Conservation (phyloP, 1,140 invertebrate species). For the Propsilocerus akamusi region DNA sequence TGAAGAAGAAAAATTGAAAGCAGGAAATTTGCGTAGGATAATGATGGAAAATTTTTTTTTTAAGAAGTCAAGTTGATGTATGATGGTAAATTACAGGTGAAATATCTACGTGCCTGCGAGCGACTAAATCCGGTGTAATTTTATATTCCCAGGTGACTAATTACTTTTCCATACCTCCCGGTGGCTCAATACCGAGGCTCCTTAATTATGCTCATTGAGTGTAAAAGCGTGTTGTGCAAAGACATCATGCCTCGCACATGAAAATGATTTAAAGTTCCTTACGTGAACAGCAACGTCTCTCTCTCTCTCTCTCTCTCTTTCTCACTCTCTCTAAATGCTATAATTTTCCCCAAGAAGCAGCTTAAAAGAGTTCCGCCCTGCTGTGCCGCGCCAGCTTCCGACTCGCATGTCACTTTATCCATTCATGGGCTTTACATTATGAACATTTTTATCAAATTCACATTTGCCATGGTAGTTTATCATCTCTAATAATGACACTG, state of each 20-base stretch:
- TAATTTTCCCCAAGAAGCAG: too few relatives aligned
- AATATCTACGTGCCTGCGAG: background rate
- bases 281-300: too few relatives aligned
- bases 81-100: conserved; percentile 1
- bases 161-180: background rate
- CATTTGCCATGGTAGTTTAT: too few relatives aligned
- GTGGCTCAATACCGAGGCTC: background rate
- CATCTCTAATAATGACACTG: too few relatives aligned
- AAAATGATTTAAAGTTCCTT: conserved; percentile 1
- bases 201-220: conserved; percentile 2
- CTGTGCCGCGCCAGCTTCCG: too few relatives aligned
- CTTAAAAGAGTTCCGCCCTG: too few relatives aligned
- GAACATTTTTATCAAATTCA: too few relatives aligned
- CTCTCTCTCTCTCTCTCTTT: too few relatives aligned
- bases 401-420: too few relatives aligned
- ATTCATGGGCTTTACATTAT: too few relatives aligned
- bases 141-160: background rate
- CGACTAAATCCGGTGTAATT: background rate
- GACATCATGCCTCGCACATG: background rate
- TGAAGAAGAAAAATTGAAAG: background rate
- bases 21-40: background rate
- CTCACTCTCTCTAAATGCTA: too few relatives aligned
- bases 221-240: conserved; percentile 1
- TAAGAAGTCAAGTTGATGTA: background rate
- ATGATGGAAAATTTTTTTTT: background rate